Conservation (phyloP, 2,113 vertebrate genomes). For the Bathybates hornii region DNA sequence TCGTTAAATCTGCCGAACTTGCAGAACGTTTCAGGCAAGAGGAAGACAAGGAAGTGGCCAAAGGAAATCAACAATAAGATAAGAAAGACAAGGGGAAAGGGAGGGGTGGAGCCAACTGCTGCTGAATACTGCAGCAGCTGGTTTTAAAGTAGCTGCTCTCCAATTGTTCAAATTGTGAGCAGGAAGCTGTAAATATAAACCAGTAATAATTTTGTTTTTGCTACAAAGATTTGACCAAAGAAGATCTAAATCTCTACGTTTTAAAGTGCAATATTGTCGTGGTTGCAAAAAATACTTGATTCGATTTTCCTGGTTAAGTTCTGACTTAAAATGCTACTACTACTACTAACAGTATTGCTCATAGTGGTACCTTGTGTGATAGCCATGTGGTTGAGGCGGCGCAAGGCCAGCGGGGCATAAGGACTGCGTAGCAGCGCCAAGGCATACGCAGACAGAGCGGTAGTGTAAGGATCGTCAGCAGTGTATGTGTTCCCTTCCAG, state of each 20-base stretch:
- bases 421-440: conserved; percentile 82
- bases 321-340: neutral
- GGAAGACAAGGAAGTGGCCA: conserved; percentile 14
- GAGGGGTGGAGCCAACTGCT: neutral
- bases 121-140: neutral
- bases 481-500: conserved; percentile 82
- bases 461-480: conserved; percentile 86
- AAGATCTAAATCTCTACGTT: neutral
- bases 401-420: conserved; percentile 66
- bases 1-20: conserved; percentile 4
- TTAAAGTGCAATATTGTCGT: neutral
- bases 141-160: neutral
- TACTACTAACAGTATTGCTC: neutral
- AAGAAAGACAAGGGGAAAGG: conserved; percentile 1
- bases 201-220: neutral
- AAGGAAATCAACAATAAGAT: conserved; percentile 29
- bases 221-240: neutral
- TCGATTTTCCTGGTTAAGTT: neutral
- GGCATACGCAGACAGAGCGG: conserved; percentile 78
- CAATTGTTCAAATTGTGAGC: neutral
- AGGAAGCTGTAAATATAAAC: neutral
- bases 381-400: conserved; percentile 85
- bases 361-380: conserved; percentile 79
- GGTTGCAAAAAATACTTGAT: neutral
- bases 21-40: neutral